Evolutionary conservation across 2,797 vertebrate species (phyloP).

Genomic region (Acanthornis magna): DNA sequence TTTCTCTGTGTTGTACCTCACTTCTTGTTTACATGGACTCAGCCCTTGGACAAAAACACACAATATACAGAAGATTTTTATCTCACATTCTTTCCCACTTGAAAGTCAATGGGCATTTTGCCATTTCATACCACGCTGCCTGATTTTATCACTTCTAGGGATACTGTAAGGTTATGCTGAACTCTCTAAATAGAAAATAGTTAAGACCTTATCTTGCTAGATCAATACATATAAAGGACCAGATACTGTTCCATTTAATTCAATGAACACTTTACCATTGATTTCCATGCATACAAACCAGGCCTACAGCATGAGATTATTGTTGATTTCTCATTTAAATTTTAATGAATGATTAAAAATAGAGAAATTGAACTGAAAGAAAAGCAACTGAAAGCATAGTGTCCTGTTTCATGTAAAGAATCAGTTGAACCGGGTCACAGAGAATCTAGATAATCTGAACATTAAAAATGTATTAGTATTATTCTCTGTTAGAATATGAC

Average conservation of each 20-base stretch:
- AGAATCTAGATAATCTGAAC: conserved; percentile 7
- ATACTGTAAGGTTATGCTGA: neutral
- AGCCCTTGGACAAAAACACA: neutral
- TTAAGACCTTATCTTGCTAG: conserved; percentile 7
- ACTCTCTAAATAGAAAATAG: neutral
- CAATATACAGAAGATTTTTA: neutral
- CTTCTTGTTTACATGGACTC: neutral
- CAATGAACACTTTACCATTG: neutral
- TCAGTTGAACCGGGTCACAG: neutral
- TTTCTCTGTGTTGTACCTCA: neutral
- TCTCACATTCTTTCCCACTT: neutral
- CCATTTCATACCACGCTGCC: neutral
- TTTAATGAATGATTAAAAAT: neutral
- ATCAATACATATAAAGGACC: neutral
- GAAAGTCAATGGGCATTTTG: neutral
- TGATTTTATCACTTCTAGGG: conserved; percentile 6
- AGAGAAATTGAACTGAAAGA: neutral
- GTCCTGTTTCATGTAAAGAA: neutral
- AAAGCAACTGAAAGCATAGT: neutral
- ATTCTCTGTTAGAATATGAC: neutral
- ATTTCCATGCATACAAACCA: neutral
- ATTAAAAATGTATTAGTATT: conserved; percentile 5
- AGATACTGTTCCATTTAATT: conserved; percentile 1
- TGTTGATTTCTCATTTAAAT: conserved; percentile 14
- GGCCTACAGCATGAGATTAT: neutral